These are phyloP conservation scores for Aurelia sp. DNA, from an alignment of 30 jellyfish, hydroid and myxozoan species.

Conservation along the genomic window DNA sequence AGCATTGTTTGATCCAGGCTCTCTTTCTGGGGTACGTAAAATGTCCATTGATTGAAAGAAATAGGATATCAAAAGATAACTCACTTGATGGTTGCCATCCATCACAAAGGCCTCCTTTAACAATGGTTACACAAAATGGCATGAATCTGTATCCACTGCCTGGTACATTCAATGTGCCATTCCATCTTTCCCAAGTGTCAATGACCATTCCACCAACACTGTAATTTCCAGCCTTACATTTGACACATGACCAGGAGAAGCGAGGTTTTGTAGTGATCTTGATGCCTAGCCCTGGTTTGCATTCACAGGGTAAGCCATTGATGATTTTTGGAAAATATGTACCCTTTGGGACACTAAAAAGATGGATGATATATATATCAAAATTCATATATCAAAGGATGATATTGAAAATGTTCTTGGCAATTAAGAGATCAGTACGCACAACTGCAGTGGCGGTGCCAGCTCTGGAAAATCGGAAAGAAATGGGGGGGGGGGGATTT, in stretches of 20 bases:
- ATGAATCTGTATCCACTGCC: slow-evolving; percentile 75
- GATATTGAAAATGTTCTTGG: too few relatives aligned
- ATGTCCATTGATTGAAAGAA: too few relatives aligned
- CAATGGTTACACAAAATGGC: slow-evolving; percentile 75
- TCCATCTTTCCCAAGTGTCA: slow-evolving; percentile 88
- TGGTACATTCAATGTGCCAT: slow-evolving; percentile 70
- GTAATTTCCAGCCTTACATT: slow-evolving; percentile 83
- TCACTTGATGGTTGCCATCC: slow-evolving; percentile 96
- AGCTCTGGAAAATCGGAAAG: too few relatives aligned
- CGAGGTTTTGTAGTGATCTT: background rate
- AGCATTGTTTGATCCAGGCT: too few relatives aligned
- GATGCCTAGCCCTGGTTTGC: slow-evolving; percentile 87
- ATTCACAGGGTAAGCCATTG: slow-evolving; percentile 79
- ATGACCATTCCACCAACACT: slow-evolving; percentile 93
- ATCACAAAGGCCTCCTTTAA: slow-evolving; percentile 69
- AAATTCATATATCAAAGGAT: background rate
- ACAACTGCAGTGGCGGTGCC: too few relatives aligned
- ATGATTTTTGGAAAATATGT: slow-evolving; percentile 60
- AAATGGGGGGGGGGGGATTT: too few relatives aligned
- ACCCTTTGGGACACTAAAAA: slow-evolving; percentile 55
- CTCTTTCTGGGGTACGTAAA: too few relatives aligned
- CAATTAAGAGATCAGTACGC: too few relatives aligned
- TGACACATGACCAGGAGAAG: slow-evolving; percentile 55
- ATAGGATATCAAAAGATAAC: background rate
- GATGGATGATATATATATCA: background rate